These are phyloP conservation scores for Ictalurus punctatus DNA, from an alignment of 2,113 vertebrate species.

Conservation along the genomic window DNA sequence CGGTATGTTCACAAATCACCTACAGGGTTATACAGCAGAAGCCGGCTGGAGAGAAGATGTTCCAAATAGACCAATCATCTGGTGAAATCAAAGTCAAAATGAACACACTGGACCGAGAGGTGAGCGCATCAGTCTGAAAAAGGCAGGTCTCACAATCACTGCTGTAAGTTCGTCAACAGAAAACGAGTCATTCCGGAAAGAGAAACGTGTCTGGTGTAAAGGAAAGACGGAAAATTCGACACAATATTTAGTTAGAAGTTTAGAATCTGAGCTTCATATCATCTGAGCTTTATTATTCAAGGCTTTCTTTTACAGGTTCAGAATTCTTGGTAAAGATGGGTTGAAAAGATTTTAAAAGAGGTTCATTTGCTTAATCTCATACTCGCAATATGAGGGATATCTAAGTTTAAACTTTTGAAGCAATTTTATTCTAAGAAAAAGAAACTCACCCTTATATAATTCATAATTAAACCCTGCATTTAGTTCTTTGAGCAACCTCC, in stretches of 20 bases:
- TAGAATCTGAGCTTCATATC: not conserved
- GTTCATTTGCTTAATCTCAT: not conserved
- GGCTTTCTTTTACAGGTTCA: not conserved
- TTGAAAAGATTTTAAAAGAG: not conserved
- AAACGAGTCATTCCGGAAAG: not conserved
- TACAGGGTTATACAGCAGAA: constrained; percentile 80
- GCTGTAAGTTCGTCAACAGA: not conserved
- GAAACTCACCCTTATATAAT: not conserved
- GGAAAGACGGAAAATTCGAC: too few species aligned
- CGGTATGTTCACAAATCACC: constrained; percentile 73
- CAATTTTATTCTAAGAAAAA: not conserved
- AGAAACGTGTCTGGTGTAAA: not conserved
- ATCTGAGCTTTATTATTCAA: not conserved
- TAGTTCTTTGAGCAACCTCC: too few species aligned
- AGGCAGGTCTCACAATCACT: too few species aligned
- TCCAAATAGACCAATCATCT: constrained; percentile 76
- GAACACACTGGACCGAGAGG: constrained; percentile 88
- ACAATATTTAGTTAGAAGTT: too few species aligned
- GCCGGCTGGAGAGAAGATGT: constrained; percentile 73
- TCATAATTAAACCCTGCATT: too few species aligned
- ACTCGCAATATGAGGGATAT: not conserved
- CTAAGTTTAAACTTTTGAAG: not conserved
- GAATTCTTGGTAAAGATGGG: not conserved
- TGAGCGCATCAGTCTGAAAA: constrained; percentile 51
- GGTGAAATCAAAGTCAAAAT: constrained; percentile 77